Percentiles rank a stretch among this genome's conserved stretches.
Conservation (phyloP, 2,888 invertebrate species). For the Calameuta pallipes region DNA sequence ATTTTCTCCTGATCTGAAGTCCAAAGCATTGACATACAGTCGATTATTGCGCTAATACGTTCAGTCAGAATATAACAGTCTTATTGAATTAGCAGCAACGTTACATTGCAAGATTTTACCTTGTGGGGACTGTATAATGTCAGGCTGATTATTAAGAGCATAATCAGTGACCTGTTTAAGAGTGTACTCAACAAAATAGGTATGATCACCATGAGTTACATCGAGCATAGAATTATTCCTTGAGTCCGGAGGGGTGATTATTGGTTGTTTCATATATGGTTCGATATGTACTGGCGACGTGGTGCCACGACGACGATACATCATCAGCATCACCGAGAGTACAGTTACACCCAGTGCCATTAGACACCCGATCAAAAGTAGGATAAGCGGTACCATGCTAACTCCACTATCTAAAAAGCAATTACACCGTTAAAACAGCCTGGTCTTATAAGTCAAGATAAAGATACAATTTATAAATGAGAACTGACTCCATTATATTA, state of each 20-base stretch:
- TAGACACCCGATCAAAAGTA: constrained; percentile 75
- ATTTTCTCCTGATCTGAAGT: constrained; percentile 59
- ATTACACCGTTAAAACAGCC: not conserved
- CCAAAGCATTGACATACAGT: not conserved
- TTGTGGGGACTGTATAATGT: constrained; percentile 83
- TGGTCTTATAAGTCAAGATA: not conserved
- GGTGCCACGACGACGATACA: constrained; percentile 72
- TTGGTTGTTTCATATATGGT: constrained; percentile 65
- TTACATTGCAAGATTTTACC: constrained; percentile 46
- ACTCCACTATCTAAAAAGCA: constrained; percentile 73
- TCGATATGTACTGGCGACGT: constrained; percentile 64
- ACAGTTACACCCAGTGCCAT: constrained; percentile 75
- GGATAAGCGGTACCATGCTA: constrained; percentile 79
- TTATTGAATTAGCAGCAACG: not conserved
- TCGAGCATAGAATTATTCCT: constrained; percentile 74
- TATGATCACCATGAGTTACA: constrained; percentile 84
- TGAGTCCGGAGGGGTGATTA: constrained; percentile 64
- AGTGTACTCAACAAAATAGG: constrained; percentile 88
- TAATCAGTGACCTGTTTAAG: constrained; percentile 71
- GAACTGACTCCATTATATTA: constrained; percentile 69
- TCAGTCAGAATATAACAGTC: not conserved
- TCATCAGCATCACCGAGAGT: constrained; percentile 74
- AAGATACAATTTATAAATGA: not conserved
- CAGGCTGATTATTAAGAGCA: constrained; percentile 72
- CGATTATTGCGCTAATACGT: not conserved